A percentile compares a stretch with the other conserved stretches of the same genome.
These are phyloP conservation scores for Hyles lineata DNA, from an alignment of 2,888 invertebrate genomes.

Conservation along the genomic window DNA sequence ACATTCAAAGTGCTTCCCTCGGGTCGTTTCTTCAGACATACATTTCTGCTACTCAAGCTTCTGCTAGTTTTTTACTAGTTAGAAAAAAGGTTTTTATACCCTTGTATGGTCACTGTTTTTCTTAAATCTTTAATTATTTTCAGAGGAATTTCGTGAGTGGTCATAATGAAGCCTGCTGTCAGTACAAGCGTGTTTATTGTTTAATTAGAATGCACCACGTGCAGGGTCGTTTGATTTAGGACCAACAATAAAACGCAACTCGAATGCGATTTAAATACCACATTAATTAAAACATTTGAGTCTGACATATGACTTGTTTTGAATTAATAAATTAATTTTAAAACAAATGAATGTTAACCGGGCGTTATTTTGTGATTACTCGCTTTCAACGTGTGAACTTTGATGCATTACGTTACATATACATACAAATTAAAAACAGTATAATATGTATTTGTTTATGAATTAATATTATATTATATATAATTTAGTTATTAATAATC, in stretches of 20 bases:
- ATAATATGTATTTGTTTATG: no score
- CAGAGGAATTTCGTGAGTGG: not conserved
- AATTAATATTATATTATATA: no score
- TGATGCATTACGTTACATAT: no score
- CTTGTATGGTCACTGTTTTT: not conserved
- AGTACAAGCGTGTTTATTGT: slow-evolving; percentile 4
- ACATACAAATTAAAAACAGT: no score
- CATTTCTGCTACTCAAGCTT: not conserved
- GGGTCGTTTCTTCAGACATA: slow-evolving; percentile 3
- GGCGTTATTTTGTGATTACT: not conserved
- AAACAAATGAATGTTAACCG: not conserved
- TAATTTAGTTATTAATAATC: no score
- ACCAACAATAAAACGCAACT: slow-evolving; percentile 28
- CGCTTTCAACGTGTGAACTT: no score
- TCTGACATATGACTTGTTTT: not conserved
- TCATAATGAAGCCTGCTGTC: not conserved
- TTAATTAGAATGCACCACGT: slow-evolving; percentile 23
- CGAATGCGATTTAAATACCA: slow-evolving; percentile 22
- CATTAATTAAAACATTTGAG: slow-evolving; percentile 1
- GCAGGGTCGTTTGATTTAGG: slow-evolving; percentile 14
- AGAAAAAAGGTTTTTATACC: not conserved
- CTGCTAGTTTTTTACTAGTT: not conserved
- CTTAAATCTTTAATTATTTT: not conserved
- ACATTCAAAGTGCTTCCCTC: slow-evolving; percentile 15
- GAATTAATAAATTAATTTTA: not conserved